phyloP scores from a whole-genome alignment of 2,113 vertebrate species.

The Macrotis lagotis region DNA sequence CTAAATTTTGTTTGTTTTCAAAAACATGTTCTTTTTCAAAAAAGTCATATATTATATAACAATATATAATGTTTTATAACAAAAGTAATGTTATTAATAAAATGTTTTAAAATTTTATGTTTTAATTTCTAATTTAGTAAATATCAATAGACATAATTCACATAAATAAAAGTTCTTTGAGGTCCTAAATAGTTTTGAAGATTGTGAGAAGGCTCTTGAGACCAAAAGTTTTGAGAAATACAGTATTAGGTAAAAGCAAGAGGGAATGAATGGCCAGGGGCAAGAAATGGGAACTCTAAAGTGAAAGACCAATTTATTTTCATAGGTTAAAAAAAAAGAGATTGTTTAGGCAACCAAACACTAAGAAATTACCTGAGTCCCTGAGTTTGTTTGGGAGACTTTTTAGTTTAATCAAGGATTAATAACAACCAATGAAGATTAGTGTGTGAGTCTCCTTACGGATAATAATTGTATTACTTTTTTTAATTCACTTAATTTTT shows the following conservation, averaged over 20 bases:
- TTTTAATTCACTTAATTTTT: neutral
- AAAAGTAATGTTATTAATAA: too few species aligned
- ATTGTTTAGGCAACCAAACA: neutral
- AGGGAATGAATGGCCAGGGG: neutral
- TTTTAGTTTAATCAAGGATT: neutral
- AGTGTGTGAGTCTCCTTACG: neutral
- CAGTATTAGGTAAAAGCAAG: neutral
- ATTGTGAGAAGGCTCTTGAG: neutral
- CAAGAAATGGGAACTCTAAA: neutral
- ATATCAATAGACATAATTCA: neutral
- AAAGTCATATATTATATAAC: too few species aligned
- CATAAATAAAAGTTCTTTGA: neutral
- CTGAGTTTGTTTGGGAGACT: neutral
- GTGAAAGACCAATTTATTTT: neutral
- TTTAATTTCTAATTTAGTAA: neutral
- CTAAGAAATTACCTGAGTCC: neutral
- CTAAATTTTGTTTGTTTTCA: neutral
- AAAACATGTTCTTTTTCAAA: neutral
- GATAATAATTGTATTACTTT: neutral
- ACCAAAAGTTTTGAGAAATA: neutral
- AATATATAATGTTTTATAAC: too few species aligned
- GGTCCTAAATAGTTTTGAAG: neutral
- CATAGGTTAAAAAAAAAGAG: neutral
- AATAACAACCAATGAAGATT: neutral
- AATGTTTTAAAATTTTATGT: neutral